Base-by-base conservation (phyloP, 2,113 vertebrate genomes). In the Sterrhoptilus dennistouni region DNA sequence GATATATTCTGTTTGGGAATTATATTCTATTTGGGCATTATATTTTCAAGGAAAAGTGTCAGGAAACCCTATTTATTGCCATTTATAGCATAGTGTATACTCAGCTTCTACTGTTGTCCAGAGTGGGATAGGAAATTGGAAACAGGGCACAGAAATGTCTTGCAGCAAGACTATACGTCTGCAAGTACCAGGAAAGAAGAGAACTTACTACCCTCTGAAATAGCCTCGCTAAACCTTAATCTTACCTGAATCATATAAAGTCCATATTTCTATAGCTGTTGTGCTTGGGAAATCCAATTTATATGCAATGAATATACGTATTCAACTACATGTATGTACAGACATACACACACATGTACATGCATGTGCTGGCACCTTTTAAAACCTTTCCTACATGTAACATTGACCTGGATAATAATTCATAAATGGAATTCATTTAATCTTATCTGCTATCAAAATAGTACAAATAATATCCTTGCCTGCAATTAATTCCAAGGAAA, bases 331-430 rank as follows among this genome's bases (percentile, higher is more conserved):
- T n/a, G 6, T 28, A 42, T 7, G 12, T 9, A n/a, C 33, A 22
- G 4, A 52, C 8, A 22, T 4, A 52, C 8, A 15, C 5, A 68
- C 4, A 14, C 1, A 1, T 9, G 1, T 21, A 21, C 5, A 27
- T 8, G 21, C 3, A 24, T 0, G 0, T 29, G 17, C 1, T 44
- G 33, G 13, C 11, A 33, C 5, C 38, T 64, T 53, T 45, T 14
- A 11, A 81, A 80, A 40, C 3, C 11, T 77, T 36, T 69, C n/a
- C 33, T 50, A n/a, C 6, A 13, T 0, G 0, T 27, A 81, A 79
- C 44, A 45, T 17, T 68, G 35, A 59, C 21, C 23, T 60, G 35
- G 83, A 49, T 52, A 69, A 65, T 71, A 59, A 52, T 75, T 75
- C 7, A 14, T 36, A 76, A 87, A 64, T 64, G 5, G 24, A 2